Conservation (phyloP, 2,797 vertebrate genomes). For the Dendrocincla fuliginosa region DNA sequence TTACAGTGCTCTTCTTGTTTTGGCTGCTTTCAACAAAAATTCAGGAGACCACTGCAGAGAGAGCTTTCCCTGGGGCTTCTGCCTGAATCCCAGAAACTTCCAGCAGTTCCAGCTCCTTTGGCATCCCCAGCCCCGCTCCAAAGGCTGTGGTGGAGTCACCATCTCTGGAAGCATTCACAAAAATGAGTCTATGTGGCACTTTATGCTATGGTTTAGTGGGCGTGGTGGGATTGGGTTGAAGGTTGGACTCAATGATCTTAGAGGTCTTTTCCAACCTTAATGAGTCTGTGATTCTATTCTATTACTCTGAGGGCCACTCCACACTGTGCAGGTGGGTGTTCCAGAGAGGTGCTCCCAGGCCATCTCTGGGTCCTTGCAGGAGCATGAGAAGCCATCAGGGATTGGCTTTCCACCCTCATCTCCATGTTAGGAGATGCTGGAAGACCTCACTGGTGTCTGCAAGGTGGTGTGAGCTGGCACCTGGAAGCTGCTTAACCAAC, state of each 20-base stretch:
- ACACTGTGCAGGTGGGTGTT: neutral
- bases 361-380: neutral
- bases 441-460: neutral
- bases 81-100: neutral
- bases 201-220: neutral
- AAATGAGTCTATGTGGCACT: neutral
- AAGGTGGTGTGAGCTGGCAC: neutral
- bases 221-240: neutral
- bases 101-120: neutral
- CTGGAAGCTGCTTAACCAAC: neutral
- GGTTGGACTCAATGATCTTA: no score
- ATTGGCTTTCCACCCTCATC: neutral
- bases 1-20: no score
- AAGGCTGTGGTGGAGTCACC: neutral
- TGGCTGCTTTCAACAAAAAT: neutral
- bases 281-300: neutral
- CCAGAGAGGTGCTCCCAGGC: no score
- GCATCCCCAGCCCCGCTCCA: neutral
- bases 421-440: neutral
- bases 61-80: neutral
- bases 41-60: accelerated
- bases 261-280: neutral
- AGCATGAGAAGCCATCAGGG: no score
- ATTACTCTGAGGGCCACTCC: neutral
- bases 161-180: neutral